Conservation (phyloP, 2,797 vertebrate species). For the Phoebastria nigripes region DNA sequence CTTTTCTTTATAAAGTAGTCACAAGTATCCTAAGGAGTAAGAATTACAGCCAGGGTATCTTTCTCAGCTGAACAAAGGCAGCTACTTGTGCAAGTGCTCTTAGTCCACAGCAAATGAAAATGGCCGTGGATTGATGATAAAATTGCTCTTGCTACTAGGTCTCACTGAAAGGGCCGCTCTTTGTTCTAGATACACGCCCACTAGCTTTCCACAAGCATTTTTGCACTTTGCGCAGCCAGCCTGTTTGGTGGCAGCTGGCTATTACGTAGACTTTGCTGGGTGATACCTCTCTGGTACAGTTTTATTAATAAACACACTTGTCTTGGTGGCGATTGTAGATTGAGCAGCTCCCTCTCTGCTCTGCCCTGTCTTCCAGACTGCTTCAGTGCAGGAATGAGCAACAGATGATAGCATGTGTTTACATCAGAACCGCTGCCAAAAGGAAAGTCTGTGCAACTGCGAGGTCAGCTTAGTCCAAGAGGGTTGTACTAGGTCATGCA, state of each 20-base stretch:
- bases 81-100: not conserved
- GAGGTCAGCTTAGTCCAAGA: not conserved
- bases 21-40: not conserved
- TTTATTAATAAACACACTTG: not conserved
- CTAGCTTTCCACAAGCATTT: not conserved
- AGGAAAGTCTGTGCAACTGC: not conserved
- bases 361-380: not conserved
- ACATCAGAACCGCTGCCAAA: not conserved
- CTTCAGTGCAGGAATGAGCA: not conserved
- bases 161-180: not conserved
- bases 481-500: not conserved
- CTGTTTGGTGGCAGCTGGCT: not conserved
- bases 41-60: not conserved
- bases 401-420: not conserved
- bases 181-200: not conserved
- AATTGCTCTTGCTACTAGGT: not conserved
- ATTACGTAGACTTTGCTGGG: not conserved
- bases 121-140: not conserved
- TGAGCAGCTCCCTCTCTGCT: not conserved
- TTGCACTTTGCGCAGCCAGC: not conserved
- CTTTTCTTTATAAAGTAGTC: not conserved
- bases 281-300: not conserved
- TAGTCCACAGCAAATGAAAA: not conserved
- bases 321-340: not conserved
- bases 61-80: not conserved